Percentiles rank a stretch among this genome's conserved stretches.
Evolutionary conservation across 2,113 vertebrate genomes (phyloP).

Genomic region (Pagrus major): DNA sequence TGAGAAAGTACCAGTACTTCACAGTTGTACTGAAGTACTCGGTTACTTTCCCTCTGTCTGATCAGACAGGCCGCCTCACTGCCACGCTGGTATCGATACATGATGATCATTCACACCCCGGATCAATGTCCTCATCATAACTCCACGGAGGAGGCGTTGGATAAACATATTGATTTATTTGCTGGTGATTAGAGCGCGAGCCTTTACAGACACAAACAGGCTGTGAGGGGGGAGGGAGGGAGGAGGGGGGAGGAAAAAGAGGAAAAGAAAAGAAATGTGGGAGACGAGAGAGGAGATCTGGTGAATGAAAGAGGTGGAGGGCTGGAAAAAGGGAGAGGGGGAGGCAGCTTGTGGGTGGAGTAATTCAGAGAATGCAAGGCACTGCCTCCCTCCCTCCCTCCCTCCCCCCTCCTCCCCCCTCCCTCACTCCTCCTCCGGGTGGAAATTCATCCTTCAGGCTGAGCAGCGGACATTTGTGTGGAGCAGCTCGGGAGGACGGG

Average conservation of each 20-base stretch:
- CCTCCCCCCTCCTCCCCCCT: background rate
- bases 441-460: constrained; percentile 69
- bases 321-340: constrained; percentile 8
- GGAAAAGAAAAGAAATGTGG: background rate
- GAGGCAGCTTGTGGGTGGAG: constrained; percentile 57
- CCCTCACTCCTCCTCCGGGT: constrained; percentile 51
- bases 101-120: background rate
- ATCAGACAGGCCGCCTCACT: background rate
- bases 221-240: background rate
- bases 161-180: constrained; percentile 45
- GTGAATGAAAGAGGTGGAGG: constrained; percentile 30
- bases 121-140: constrained; percentile 51
- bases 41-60: too few relatives aligned
- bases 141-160: constrained; percentile 7
- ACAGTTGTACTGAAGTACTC: too few relatives aligned
- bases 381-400: constrained; percentile 13
- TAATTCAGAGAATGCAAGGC: constrained; percentile 64
- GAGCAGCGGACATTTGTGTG: constrained; percentile 69
- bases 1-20: too few relatives aligned
- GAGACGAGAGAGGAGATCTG: background rate
- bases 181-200: constrained; percentile 18
- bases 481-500: constrained; percentile 44
- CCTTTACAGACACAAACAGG: background rate
- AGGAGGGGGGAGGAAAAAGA: background rate
- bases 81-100: constrained; percentile 6